Base-by-base conservation (phyloP, 2,888 invertebrate species). In the Machimus rusticus region DNA sequence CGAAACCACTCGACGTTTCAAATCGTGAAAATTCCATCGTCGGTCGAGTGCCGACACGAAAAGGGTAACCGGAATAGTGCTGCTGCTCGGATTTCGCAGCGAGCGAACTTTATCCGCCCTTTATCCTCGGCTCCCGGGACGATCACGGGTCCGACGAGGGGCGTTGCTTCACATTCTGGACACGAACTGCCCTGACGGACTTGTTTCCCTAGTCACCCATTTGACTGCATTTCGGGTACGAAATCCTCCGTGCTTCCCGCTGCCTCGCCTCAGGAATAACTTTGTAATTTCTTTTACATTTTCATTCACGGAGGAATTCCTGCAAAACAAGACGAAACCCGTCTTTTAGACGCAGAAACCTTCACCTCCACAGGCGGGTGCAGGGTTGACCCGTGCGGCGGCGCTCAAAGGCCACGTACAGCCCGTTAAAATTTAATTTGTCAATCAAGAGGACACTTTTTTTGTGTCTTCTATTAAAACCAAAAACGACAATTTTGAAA, bases 31-130 rank as follows among this genome's bases (percentile, higher is more conserved):
- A 74, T 85, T 74, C 85, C 43, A 85, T 85, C 74, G 43, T 85
- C 74, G 43, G 85, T 74, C 74, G 85, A 85, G 46, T 74, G 85
- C 74, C 31, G 43, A 85, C 85, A 74, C 74, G 85, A 85, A 85
- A 85, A 85, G 85, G 85, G 85, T 85, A 85, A 85, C 85, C 85
- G 85, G 85, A 74, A 85, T 85, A 85, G 85, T 85, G 74, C 23
- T 85, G 74, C 23, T 85, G 85, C 74, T 74, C 74, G 85, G 74
- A 85, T 85, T 85, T 85, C 46, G 74, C 6, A 43, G 23, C 37
- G 43, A 74, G 74, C 39, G 74, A 43, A 74, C 46, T 74, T 85
- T 85, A 28, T 85, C 66, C 31, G 34, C 46, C 28, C 43, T 43
- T 46, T 43, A 19, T 39, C 9, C 84, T 34, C 0, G 28, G 6